Base-by-base conservation (phyloP, 2,113 vertebrate species). In the Chamaea fasciata region DNA sequence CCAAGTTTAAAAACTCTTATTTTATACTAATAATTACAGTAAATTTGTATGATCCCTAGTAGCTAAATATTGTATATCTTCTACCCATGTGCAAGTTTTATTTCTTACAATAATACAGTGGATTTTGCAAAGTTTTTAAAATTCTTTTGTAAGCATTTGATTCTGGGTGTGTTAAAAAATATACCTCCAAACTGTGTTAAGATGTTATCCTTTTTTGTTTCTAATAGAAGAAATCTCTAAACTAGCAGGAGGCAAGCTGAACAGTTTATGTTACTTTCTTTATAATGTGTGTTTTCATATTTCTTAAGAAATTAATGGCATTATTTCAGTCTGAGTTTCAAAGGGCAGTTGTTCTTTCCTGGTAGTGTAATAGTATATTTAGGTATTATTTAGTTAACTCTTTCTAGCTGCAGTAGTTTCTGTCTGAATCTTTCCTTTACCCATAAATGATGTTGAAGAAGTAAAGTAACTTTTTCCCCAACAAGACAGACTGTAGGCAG, bases 401-500 rank as follows among this genome's bases (percentile, higher is more conserved):
- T 85, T 86, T 68, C 20, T 82, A 62, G 17, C 31, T 77, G 76
- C 50, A 55, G 8, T 87, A 62, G 67, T 87, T 92, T 89, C 26
- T 92, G 14, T 59, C 35, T 74, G n/a, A 46, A 56, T 92, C 35
- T 74, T 95, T 37, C 10, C 30, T 93, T 92, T 71, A 80, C 68
- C 79, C 15, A 1, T 87, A 33, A 42, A 19, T 87, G 71, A 86
- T 88, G 37, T 53, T 80, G 81, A 83, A 64, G 75, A 88, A 90
- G 76, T 76, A 89, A 87, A 80, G 81, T 92, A 49, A 70, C n/a
- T 93, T 95, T 65, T 79, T 39, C 87, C 74, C 92, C 55, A 87
- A 22, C 52, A 44, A 75, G 64, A 39, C 59, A 81, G 68, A 50
- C 52, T 75, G 95, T 92, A 83, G 97, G 95, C 94, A 90, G 87